Conservation (phyloP, 2,888 invertebrate genomes). For the Chrysina gloriosa region DNA sequence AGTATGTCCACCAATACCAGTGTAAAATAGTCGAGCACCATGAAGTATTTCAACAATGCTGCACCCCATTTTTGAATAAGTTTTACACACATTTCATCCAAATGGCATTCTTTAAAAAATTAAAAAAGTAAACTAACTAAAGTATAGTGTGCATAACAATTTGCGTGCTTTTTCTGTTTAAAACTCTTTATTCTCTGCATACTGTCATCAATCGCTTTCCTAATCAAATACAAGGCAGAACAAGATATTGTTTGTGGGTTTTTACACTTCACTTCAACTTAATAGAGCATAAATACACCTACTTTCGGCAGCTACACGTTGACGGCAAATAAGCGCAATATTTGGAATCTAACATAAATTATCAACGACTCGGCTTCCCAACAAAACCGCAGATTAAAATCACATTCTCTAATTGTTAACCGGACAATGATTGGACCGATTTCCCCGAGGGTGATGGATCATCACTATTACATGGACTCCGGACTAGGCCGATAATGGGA, state of each 20-base stretch:
- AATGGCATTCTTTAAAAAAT: not conserved
- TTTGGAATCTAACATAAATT: constrained; percentile 54
- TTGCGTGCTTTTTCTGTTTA: too few relatives aligned
- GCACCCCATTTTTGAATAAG: too few relatives aligned
- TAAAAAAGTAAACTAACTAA: not conserved
- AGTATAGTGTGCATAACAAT: not conserved
- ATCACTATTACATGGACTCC: constrained; percentile 48
- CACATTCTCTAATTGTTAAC: constrained; percentile 59
- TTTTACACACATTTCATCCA: too few relatives aligned
- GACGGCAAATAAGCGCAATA: constrained; percentile 39
- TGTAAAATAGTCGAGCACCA: too few relatives aligned
- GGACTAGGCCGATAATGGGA: constrained; percentile 50
- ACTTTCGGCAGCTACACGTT: not conserved
- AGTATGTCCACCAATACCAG: too few relatives aligned
- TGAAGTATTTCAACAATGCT: too few relatives aligned
- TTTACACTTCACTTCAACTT: not conserved
- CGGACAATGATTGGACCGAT: constrained; percentile 57
- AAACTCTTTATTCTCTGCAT: too few relatives aligned
- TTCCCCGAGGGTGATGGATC: constrained; percentile 55
- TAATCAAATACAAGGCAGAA: not conserved
- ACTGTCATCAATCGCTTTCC: too few relatives aligned
- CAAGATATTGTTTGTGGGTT: not conserved
- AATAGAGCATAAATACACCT: constrained; percentile 12
- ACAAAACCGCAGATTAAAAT: constrained; percentile 58
- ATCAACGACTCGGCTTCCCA: constrained; percentile 38